Base-by-base conservation (phyloP, 2,888 invertebrate species). In the Leptinotarsa rubiginosa region DNA sequence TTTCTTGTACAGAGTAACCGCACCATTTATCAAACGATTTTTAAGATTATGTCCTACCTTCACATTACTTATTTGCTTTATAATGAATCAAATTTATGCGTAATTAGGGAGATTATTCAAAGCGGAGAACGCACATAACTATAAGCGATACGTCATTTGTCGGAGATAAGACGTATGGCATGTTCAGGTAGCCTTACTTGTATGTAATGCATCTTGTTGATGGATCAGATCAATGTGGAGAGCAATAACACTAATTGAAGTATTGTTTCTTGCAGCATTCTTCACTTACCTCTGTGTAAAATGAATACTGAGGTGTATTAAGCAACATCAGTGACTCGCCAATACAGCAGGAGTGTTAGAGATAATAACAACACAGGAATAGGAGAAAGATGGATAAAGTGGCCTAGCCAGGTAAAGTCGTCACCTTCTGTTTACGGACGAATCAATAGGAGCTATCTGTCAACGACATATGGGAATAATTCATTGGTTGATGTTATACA, bases 81-180 rank as follows among this genome's bases (percentile, higher is more conserved):
- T 76, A 74, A 69, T 74, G 74, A 69, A 74, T 74, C 65, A 72
- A 76, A 76, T 76, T 76, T 72, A 76, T 76, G 76, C 76, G 76
- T 76, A 74, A 76, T 76, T 76, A 76, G 74, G 64, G 76, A 70
- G 71, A 69, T 76, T 76, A 76, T 76, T 76, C 72, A 74, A 72
- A 72, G 69, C 72, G 64, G 64, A 65, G 72, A 76, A 52, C 67
- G 69, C 70, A 72, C 64, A 50, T 66, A 73, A 74, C 74, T 72
- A 70, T 41, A 31, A 41, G 10, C 41, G 31, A 4, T 41, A 41
- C 62, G 62, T 62, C 62, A 62, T 62, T 75, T 75, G 75, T 75
- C 73, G 54, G 59, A 62, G 76, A 72, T 74, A 74, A 74, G 72
- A 72, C 54, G 20, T 56, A 20, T 56, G 56, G 56, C 56, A 56